Percentiles rank a stretch among this genome's conserved stretches.
Evolutionary conservation across 2,888 invertebrate species (phyloP).

Genomic region (Caenorhabditis plicata): DNA sequence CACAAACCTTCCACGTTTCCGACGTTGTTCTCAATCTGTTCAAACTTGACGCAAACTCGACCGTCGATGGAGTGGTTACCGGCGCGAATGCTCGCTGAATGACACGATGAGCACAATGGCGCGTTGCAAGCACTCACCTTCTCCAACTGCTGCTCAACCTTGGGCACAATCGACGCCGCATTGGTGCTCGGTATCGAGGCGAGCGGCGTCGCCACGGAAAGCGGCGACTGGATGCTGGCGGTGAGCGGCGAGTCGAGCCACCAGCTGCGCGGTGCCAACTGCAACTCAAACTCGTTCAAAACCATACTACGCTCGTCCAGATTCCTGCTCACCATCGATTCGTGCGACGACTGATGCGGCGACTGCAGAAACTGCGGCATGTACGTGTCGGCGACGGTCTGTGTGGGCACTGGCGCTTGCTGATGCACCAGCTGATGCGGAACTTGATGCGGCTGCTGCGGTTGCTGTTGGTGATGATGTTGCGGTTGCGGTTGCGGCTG

Average conservation of each 20-base stretch:
- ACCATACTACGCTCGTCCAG: not conserved
- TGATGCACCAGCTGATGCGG: constrained; percentile 1
- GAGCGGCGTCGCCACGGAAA: constrained; percentile 23
- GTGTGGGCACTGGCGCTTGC: not conserved
- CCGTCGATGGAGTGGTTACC: not conserved
- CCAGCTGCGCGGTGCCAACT: constrained; percentile 28
- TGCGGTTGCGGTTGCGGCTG: not conserved
- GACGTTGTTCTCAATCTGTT: not conserved
- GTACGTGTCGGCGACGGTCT: constrained; percentile 30
- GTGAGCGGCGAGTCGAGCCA: constrained; percentile 29
- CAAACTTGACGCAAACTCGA: not conserved
- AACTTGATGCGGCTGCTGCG: not conserved
- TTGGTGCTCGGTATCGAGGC: no score
- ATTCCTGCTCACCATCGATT: constrained; percentile 5
- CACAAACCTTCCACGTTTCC: not conserved
- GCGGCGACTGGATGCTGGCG: constrained; percentile 21
- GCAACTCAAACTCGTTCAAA: not conserved
- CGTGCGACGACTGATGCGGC: constrained; percentile 11
- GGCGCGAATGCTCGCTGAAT: constrained; percentile 1
- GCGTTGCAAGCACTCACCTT: constrained; percentile 12
- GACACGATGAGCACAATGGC: constrained; percentile 12
- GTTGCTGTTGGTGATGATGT: not conserved
- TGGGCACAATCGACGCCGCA: no score
- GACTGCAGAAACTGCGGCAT: constrained; percentile 55
- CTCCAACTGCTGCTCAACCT: no score